Evolutionary conservation across 2,797 vertebrate genomes (phyloP).

Genomic region (Crocidura indochinensis): DNA sequence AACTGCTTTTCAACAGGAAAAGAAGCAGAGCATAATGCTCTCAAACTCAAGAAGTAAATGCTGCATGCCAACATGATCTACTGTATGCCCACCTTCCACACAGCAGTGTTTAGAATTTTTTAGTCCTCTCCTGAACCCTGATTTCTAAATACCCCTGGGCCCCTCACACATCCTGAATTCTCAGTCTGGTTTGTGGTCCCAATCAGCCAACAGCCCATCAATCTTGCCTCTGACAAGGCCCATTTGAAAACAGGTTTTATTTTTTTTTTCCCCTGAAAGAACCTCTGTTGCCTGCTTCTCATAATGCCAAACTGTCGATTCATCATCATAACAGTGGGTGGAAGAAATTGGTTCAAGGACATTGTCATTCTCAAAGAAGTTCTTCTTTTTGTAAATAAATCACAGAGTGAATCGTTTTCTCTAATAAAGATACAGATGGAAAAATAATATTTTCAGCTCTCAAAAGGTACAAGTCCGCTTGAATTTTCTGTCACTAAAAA

Average conservation of each 20-base stretch:
- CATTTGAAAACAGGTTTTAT: not conserved
- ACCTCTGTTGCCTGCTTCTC: conserved; percentile 48
- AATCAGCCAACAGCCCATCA: not conserved
- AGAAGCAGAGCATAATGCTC: conserved; percentile 13
- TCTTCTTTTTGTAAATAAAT: not conserved
- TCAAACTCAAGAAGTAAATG: conserved; percentile 13
- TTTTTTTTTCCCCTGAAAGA: conserved; percentile 34
- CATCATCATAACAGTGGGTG: not conserved
- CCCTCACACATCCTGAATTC: not conserved
- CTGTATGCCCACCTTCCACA: not conserved
- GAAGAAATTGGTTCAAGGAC: conserved; percentile 26
- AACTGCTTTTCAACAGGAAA: conserved; percentile 30
- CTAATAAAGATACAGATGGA: not conserved
- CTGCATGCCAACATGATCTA: not conserved
- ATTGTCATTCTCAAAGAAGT: conserved; percentile 29
- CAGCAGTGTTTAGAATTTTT: conserved; percentile 16
- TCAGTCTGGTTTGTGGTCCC: not conserved
- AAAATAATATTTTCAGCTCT: conserved; percentile 20
- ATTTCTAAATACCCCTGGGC: not conserved
- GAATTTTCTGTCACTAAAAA: not conserved
- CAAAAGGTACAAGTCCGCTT: not conserved
- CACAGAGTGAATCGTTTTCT: conserved; percentile 44
- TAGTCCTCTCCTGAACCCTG: not conserved
- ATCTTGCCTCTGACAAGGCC: conserved; percentile 56
- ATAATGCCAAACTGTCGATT: conserved; percentile 18